Evolutionary conservation across 2,888 invertebrate species (phyloP), one percentile per base, ranked within the genome.

Genomic region (Ophraella communa): DNA sequence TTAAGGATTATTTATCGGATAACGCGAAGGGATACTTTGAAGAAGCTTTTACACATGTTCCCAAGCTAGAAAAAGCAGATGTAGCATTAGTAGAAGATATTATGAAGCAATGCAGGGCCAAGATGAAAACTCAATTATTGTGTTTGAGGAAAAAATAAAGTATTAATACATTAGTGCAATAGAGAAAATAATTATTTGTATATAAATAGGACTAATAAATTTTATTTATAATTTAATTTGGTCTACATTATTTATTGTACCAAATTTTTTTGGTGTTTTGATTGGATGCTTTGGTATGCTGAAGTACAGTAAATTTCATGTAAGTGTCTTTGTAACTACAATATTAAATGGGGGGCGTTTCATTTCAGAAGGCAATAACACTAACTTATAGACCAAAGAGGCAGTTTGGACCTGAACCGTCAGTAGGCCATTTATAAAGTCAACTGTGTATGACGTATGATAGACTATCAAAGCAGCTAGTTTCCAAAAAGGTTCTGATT

Each of bases 31-130:
- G 87, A 74, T 91, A 93, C 77, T 90, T 94, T 70, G 87, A 87
- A 72, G 95, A 95, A 82, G 95, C 95, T 0, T 81, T 94, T 62
- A 91, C 91, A 65, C 88, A 89, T 4, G 87, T 93, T 70, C 92
- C 93, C 23, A 86, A 87, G 0, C 81, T 93, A 10, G 87, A 87
- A 73, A 69, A 85, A 83, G 78, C 85, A 73, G 87, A 81, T 66
- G 65, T 71, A 58, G 76, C 75, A 69, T 83, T 87, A 35, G 86
- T 90, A 74, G 88, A 90, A 67, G 85, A 84, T 59, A 86, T 91
- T 60, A 81, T 92, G 33, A 83, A 84, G 53, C 85, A 85, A 39
- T 87, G 90, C 68, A 87, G 87, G 75, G 85, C 86, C 27, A 83
- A 86, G 67, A 91, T 91, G 91, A 87, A 86, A 73, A 83, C 91